These are phyloP conservation scores for Pipistrellus pipistrellus DNA, from an alignment of 2,797 vertebrate species.

Conservation along the genomic window DNA sequence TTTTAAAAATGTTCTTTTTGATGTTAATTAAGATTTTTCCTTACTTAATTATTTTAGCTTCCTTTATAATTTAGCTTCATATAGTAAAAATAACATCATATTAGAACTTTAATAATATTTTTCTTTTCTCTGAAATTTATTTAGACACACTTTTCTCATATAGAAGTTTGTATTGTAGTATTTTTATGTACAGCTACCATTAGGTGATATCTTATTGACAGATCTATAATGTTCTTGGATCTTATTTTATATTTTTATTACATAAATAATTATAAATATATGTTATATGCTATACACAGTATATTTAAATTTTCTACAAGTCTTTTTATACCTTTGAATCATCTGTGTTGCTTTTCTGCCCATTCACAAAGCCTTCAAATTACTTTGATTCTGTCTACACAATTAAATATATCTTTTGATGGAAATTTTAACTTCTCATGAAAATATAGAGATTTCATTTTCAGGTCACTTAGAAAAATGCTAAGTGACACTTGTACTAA, in stretches of 20 bases:
- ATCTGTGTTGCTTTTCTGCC: neutral
- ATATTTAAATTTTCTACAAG: neutral
- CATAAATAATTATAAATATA: neutral
- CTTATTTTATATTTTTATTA: neutral
- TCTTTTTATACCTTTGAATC: conserved; percentile 30
- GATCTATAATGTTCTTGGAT: neutral
- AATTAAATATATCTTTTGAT: conserved; percentile 32
- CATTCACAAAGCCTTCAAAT: conserved; percentile 4
- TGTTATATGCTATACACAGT: neutral
- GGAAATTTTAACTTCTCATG: conserved; percentile 17
- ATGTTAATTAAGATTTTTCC: neutral
- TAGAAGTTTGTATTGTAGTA: neutral
- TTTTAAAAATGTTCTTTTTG: neutral
- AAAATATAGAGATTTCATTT: neutral
- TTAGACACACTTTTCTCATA: neutral
- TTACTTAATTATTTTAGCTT: conserved; percentile 27
- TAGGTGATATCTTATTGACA: conserved; percentile 6
- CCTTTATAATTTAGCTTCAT: conserved; percentile 27
- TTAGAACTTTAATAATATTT: neutral
- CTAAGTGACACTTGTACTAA: neutral
- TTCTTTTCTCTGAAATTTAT: neutral
- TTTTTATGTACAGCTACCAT: neutral
- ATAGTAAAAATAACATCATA: conserved; percentile 5
- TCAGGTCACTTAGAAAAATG: conserved; percentile 17
- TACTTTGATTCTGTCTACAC: neutral